phyloP scores from a whole-genome alignment of 2,797 vertebrate species.

The Helicolenus hilgendorfi region DNA sequence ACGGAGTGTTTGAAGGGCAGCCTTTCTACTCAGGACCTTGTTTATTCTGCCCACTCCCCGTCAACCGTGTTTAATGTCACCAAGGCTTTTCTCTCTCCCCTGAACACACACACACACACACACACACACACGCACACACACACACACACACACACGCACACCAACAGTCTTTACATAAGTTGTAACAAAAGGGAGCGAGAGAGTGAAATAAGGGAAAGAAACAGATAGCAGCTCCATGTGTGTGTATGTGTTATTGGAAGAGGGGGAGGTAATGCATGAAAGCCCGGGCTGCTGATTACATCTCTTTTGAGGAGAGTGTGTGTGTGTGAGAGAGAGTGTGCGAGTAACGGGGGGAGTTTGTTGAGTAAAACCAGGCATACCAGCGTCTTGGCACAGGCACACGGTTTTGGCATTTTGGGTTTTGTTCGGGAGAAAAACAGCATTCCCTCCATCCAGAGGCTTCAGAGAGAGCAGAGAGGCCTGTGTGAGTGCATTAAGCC shows the following conservation, averaged over 20 bases:
- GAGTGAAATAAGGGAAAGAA: slow-evolving; percentile 13
- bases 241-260: slow-evolving; percentile 17
- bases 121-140: slow-evolving; percentile 35
- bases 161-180: slow-evolving; percentile 66
- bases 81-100: slow-evolving; percentile 74
- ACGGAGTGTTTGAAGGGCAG: slow-evolving; percentile 82
- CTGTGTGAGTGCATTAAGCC: slow-evolving; percentile 25
- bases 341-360: slow-evolving; percentile 8
- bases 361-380: slow-evolving; percentile 78
- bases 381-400: slow-evolving; percentile 59
- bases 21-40: slow-evolving; percentile 78
- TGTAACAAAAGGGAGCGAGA: slow-evolving; percentile 39
- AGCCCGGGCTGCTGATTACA: slow-evolving; percentile 66
- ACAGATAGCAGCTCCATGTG: slow-evolving; percentile 42
- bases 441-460: slow-evolving; percentile 38
- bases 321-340: slow-evolving; percentile 10
- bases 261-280: slow-evolving; percentile 23
- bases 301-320: slow-evolving; percentile 46
- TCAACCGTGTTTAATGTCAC: slow-evolving; percentile 88
- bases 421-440: slow-evolving; percentile 63
- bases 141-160: slow-evolving; percentile 38
- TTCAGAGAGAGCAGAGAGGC: slow-evolving; percentile 14
- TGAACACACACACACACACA: slow-evolving; percentile 43
- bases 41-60: slow-evolving; percentile 85
- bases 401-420: slow-evolving; percentile 62